phyloP scores from a whole-genome alignment of 64 coral and sea anemone species.

The Orbicella faveolata region DNA sequence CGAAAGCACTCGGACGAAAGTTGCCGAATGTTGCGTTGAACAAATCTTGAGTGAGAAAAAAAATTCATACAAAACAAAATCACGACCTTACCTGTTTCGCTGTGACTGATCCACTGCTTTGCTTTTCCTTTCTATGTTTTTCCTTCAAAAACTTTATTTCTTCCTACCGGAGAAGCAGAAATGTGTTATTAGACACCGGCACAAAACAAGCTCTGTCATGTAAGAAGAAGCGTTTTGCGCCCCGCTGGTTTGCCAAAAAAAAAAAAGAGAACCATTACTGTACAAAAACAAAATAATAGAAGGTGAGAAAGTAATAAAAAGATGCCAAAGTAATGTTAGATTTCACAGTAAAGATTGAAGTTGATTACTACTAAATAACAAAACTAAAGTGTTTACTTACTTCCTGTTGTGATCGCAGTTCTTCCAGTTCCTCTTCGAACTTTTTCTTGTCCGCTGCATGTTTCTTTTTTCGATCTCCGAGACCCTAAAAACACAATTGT shows the following conservation, averaged over 20 bases:
- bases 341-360: too few relatives aligned
- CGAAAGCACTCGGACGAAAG: too few relatives aligned
- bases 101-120: slow-evolving; percentile 73
- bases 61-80: neutral
- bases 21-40: neutral
- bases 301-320: too few relatives aligned
- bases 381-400: slow-evolving; percentile 5
- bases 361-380: too few relatives aligned
- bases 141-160: slow-evolving; percentile 78
- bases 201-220: too few relatives aligned
- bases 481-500: slow-evolving; percentile 17
- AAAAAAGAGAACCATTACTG: too few relatives aligned
- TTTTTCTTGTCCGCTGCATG: slow-evolving; percentile 68
- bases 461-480: slow-evolving; percentile 86
- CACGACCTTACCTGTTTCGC: slow-evolving; percentile 63
- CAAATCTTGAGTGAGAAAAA: neutral
- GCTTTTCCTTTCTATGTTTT: slow-evolving; percentile 76
- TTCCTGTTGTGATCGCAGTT: slow-evolving; percentile 74
- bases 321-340: neutral
- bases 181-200: neutral
- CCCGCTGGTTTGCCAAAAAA: too few relatives aligned
- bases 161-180: slow-evolving; percentile 53
- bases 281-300: too few relatives aligned
- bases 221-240: too few relatives aligned
- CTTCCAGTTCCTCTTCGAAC: slow-evolving; percentile 91